Percentiles rank a stretch among this genome's conserved stretches.
phyloP scores from a whole-genome alignment of 2,888 invertebrate genomes.

The Camptogramma bilineatum region DNA sequence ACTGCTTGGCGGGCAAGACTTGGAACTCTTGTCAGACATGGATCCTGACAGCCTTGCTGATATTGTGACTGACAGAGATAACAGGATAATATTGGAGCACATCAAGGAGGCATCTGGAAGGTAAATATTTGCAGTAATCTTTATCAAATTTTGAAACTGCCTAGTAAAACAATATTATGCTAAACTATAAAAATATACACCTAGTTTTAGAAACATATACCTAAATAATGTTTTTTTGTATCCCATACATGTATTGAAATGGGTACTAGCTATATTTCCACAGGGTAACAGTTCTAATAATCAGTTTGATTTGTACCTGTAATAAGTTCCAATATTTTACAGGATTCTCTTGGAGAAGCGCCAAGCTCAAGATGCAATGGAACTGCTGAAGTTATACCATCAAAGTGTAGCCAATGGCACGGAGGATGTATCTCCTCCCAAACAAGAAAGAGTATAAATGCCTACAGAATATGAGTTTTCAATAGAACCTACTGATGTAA shows the following conservation, averaged over 20 bases:
- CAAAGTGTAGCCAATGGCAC: conserved; percentile 82
- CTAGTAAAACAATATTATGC: neutral
- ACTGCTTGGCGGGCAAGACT: conserved; percentile 92
- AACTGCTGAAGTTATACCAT: conserved; percentile 91
- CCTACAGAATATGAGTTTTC: conserved; percentile 33
- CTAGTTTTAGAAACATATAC: too few species aligned
- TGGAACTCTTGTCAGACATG: conserved; percentile 95
- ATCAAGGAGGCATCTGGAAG: conserved; percentile 93
- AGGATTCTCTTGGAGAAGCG: conserved; percentile 92
- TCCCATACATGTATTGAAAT: too few species aligned
- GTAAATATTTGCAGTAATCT: conserved; percentile 57
- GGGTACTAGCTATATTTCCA: too few species aligned
- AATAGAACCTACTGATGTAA: conserved; percentile 58
- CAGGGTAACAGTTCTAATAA: too few species aligned
- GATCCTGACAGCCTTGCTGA: conserved; percentile 95
- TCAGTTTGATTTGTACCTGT: neutral
- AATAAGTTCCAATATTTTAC: conserved; percentile 48
- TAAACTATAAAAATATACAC: too few species aligned
- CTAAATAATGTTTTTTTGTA: too few species aligned
- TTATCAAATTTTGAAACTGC: neutral
- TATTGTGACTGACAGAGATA: conserved; percentile 90
- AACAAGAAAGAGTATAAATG: conserved; percentile 76
- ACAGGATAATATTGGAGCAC: conserved; percentile 91
- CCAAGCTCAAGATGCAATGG: conserved; percentile 94
- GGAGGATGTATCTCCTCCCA: conserved; percentile 79